Base-by-base conservation (phyloP, 2,888 invertebrate genomes). In the Platerodrilus igneus region DNA sequence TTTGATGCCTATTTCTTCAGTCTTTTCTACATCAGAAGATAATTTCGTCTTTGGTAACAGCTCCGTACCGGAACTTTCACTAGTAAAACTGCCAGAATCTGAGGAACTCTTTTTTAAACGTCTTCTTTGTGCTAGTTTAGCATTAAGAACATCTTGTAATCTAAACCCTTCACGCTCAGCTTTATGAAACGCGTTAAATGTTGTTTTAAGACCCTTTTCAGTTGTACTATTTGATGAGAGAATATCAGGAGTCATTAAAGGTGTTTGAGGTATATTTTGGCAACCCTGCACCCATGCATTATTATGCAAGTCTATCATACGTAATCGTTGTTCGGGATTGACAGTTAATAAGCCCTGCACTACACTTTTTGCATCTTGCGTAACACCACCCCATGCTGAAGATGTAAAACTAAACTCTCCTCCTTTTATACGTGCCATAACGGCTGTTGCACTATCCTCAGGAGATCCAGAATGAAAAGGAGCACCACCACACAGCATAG, bases 371-470 rank as follows among this genome's bases (percentile, higher is more conserved):
- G 88, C 91, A 41, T 79, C 77, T 0, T 68, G 57, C 0, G 89
- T 87, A 9, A 93, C 81, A 27, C 74, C 72, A 1, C 72, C 71
- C 91, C 92, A 92, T 2, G 77, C 77, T 7, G 67, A 47, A 3
- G 64, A 81, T 33, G 81, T 77, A 68, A n/a, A 86, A 46, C 79
- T 77, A 60, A 92, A 87, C 47, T 83, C 79, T 2, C 91, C 92
- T 3, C 75, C 74, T 52, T 83, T 78, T 38, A 93, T 91, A n/a
- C 87, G 71, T 42, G 83, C 78, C 77, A 91, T 89, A 41, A 89
- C 83, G 0, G 77, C 76, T 0, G 76, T 74, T 11, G 86, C 81
- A n/a, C 79, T 83, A 54, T 86, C 83, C 47, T 83, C 81, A 23
- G 78, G 73, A 1, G 79, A 79, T 3, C 76, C 66, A 0, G 78